Evolutionary conservation across 1,140 invertebrate species (phyloP), one percentile per base, ranked within the genome.

Genomic region (Oncopeltus fasciatus): DNA sequence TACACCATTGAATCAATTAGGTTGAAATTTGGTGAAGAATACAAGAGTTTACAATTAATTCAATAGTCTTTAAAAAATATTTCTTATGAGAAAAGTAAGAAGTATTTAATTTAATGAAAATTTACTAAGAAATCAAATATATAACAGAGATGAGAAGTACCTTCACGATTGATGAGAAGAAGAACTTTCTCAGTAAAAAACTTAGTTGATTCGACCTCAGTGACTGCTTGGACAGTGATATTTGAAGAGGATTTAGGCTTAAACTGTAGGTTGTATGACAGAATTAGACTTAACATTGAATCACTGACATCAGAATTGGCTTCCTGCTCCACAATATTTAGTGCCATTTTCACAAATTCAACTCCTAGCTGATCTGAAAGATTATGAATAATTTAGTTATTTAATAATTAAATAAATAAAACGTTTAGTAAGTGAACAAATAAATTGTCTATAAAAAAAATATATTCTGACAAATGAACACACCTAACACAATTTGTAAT

Each of bases 241-340:
- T 92, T 69, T 20, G 43, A 57, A 31, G 27, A 14, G 46, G 66
- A 53, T 93, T 59, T 86, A 82, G 11, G 77, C 73, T 18, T 74
- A 70, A 92, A 92, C 72, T 95, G 92, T 18, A 95, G 76, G 76
- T 95, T 95, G 70, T 89, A 92, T 0, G 91, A 85, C 20, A 95
- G 76, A 49, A 95, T 78, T 20, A 94, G 72, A 61, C 85, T 86
- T n/a, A 92, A 76, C 68, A 92, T 88, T 61, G 86, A 72, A 71
- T 94, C 90, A n/a, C 63, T 60, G 16, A 67, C 63, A 38, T 64
- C 62, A 70, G 92, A 89, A 61, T 88, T 85, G 47, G 83, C 76
- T 66, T 87, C 86, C 24, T 82, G 83, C 61, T 85, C 91, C 63
- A 94, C 87, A 57, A 85, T 75, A 64, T 90, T 82, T 43, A 94